phyloP scores from a whole-genome alignment of 2,888 invertebrate genomes.

The Anticlea derivata region DNA sequence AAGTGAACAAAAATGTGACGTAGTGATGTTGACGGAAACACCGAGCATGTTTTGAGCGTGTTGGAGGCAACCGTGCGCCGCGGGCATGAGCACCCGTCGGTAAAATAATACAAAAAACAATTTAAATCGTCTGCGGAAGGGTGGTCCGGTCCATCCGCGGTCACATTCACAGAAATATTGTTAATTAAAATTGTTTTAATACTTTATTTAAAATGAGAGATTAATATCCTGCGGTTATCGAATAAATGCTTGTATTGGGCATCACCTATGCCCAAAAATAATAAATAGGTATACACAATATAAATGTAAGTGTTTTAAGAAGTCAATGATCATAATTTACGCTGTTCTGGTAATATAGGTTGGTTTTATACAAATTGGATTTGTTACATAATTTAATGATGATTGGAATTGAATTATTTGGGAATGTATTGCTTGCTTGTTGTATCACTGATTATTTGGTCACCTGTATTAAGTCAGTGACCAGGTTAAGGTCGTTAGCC shows the following conservation, averaged over 20 bases:
- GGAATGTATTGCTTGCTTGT: too few species aligned
- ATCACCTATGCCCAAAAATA: slow-evolving; percentile 47
- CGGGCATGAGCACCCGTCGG: slow-evolving; percentile 45
- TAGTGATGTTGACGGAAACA: slow-evolving; percentile 60
- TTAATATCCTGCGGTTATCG: slow-evolving; percentile 70
- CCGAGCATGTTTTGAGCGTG: slow-evolving; percentile 49
- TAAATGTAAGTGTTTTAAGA: slow-evolving; percentile 39
- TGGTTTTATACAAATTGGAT: slow-evolving; percentile 31
- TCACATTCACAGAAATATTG: slow-evolving; percentile 52
- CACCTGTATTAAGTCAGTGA: too few species aligned
- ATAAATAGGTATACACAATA: slow-evolving; percentile 45
- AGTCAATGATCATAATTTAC: slow-evolving; percentile 37
- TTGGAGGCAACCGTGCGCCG: slow-evolving; percentile 26
- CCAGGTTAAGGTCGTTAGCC: too few species aligned
- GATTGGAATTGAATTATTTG: slow-evolving; percentile 18
- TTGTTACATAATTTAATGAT: slow-evolving; percentile 34
- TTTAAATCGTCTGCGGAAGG: slow-evolving; percentile 61
- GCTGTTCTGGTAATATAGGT: slow-evolving; percentile 22
- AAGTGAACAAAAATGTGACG: slow-evolving; percentile 74
- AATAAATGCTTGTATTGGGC: slow-evolving; percentile 62
- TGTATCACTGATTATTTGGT: too few species aligned
- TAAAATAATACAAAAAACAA: slow-evolving; percentile 55
- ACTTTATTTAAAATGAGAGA: slow-evolving; percentile 60
- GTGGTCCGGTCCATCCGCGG: slow-evolving; percentile 48
- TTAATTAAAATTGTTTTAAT: slow-evolving; percentile 74